Conservation (phyloP, 2,797 vertebrate species). For the Cryptoblepharus egeriae region DNA sequence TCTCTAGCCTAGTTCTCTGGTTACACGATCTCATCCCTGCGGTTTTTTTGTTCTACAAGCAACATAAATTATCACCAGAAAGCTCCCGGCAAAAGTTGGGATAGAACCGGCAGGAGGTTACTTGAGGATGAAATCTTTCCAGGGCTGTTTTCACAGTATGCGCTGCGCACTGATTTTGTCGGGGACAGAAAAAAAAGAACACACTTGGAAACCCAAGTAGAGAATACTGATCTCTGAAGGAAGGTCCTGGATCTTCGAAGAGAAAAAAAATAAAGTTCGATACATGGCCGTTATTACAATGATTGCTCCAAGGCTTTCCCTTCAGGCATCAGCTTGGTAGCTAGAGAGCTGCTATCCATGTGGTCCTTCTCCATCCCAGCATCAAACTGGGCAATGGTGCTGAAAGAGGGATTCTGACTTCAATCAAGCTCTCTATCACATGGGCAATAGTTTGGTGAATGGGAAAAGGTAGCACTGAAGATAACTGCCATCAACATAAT, state of each 20-base stretch:
- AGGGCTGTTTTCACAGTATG: background rate
- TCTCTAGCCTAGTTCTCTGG: conserved; percentile 75
- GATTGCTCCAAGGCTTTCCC: background rate
- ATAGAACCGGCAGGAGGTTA: conserved; percentile 38
- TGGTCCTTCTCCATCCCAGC: background rate
- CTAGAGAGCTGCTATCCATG: background rate
- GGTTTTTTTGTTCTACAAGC: conserved; percentile 64
- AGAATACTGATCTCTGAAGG: background rate
- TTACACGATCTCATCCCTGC: conserved; percentile 71
- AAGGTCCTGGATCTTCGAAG: accelerated
- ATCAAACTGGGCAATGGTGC: background rate
- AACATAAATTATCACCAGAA: conserved; percentile 61
- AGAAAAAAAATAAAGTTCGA: background rate
- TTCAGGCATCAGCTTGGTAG: background rate
- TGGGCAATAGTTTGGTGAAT: too few relatives aligned
- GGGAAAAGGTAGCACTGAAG: too few relatives aligned
- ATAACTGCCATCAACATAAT: too few relatives aligned
- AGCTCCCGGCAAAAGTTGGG: conserved; percentile 41
- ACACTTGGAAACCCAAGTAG: accelerated
- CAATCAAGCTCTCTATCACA: too few relatives aligned
- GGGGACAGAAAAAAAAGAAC: conserved; percentile 13
- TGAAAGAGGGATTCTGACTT: too few relatives aligned
- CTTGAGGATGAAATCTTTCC: conserved; percentile 35
- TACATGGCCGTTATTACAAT: background rate
- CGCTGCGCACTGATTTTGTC: accelerated